phyloP scores from a whole-genome alignment of 2,797 vertebrate genomes.

The Amazona finschi region DNA sequence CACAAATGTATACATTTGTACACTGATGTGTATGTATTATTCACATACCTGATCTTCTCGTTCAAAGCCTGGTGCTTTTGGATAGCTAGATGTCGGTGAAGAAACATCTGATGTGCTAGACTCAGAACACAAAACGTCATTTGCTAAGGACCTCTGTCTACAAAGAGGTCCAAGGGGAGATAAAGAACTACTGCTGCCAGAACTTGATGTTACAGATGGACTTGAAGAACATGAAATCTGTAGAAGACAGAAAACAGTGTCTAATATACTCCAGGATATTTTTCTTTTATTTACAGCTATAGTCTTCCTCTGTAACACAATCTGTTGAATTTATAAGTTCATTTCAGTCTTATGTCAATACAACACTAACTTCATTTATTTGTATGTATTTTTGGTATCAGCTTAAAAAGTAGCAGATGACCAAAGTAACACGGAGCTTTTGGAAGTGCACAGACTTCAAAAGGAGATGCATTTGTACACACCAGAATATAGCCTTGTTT shows the following conservation, averaged over 20 bases:
- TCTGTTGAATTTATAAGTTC: not conserved
- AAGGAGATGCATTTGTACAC: not conserved
- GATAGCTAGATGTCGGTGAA: slow-evolving; percentile 84
- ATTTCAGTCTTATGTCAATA: not conserved
- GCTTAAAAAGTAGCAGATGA: not conserved
- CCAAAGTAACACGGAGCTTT: not conserved
- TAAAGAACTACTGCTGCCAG: slow-evolving; percentile 87
- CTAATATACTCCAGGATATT: not conserved
- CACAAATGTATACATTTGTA: not conserved
- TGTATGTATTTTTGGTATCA: not conserved
- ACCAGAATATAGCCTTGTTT: not conserved
- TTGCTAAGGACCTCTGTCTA: slow-evolving; percentile 85
- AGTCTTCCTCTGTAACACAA: not conserved
- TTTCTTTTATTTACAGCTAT: not conserved
- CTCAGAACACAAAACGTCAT: slow-evolving; percentile 84
- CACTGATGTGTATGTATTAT: not conserved
- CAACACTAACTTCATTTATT: not conserved
- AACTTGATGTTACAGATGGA: slow-evolving; percentile 83
- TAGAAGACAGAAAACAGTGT: slow-evolving; percentile 39
- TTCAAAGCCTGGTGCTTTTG: slow-evolving; percentile 89
- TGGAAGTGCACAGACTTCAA: not conserved
- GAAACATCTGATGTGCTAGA: slow-evolving; percentile 82
- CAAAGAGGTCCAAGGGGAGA: slow-evolving; percentile 83
- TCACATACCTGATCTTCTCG: slow-evolving; percentile 87
- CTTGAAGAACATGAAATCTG: slow-evolving; percentile 88